phyloP scores from a whole-genome alignment of 2,888 invertebrate species.

The Amitus sp. region DNA sequence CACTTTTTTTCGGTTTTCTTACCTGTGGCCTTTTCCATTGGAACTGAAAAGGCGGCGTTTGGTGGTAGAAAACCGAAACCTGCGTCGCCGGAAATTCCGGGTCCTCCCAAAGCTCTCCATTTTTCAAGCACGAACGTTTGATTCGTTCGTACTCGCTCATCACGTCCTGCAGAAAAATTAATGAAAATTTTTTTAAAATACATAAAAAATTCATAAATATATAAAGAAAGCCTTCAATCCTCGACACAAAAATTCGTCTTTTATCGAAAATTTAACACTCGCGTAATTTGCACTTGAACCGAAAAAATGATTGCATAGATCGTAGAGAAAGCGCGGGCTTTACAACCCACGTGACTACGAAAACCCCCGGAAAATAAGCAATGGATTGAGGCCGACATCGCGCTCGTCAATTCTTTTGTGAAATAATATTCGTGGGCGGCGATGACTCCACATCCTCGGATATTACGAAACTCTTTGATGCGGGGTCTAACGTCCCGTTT shows the following conservation, averaged over 20 bases:
- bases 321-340: too few species aligned
- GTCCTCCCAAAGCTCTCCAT: conserved; percentile 88
- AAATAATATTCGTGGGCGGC: conserved; percentile 32
- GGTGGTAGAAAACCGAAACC: conserved; percentile 91
- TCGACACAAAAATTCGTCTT: too few species aligned
- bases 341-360: conserved; percentile 23
- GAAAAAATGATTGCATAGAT: not conserved
- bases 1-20: too few species aligned
- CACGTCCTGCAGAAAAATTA: conserved; percentile 59
- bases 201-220: too few species aligned
- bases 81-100: conserved; percentile 91
- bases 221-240: too few species aligned
- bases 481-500: conserved; percentile 22
- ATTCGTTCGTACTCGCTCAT: conserved; percentile 89
- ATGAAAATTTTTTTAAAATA: too few species aligned
- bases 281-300: conserved; percentile 4
- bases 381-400: conserved; percentile 34
- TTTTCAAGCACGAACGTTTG: conserved; percentile 81
- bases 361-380: conserved; percentile 29
- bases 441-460: conserved; percentile 33
- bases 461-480: conserved; percentile 23
- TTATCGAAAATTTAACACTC: not conserved
- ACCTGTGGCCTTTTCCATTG: conserved; percentile 90
- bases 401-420: conserved; percentile 20
- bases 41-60: conserved; percentile 93